A percentile compares a stretch with the other conserved stretches of the same genome.
These are phyloP conservation scores for Acanthurus lineatus DNA, from an alignment of 2,797 vertebrate species.

Conservation along the genomic window DNA sequence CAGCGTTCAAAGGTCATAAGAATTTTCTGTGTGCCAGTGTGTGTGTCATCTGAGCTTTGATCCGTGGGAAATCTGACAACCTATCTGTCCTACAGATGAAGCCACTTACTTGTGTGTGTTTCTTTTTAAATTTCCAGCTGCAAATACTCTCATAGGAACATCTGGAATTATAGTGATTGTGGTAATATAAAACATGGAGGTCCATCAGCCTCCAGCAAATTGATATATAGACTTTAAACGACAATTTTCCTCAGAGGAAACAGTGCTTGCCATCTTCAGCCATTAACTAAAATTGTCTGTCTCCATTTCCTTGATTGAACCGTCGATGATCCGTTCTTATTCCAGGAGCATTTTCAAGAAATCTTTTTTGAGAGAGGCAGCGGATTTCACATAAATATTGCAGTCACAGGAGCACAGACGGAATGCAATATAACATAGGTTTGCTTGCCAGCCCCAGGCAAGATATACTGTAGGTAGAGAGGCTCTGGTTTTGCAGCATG, in stretches of 20 bases:
- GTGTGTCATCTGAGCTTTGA: not conserved
- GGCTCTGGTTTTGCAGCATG: constrained; percentile 44
- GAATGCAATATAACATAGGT: constrained; percentile 65
- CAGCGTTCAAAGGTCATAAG: constrained; percentile 45
- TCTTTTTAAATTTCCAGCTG: not conserved
- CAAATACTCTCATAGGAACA: not conserved
- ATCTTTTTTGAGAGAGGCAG: constrained; percentile 18
- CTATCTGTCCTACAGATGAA: not conserved
- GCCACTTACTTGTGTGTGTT: not conserved
- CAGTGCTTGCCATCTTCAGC: not conserved
- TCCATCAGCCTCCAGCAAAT: constrained; percentile 23
- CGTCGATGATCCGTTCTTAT: not conserved
- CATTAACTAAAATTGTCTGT: not conserved
- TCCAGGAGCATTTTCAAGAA: constrained; percentile 20
- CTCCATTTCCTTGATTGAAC: constrained; percentile 10
- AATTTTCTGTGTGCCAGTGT: not conserved
- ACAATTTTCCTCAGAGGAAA: not conserved
- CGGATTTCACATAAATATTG: constrained; percentile 52
- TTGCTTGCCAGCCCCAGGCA: constrained; percentile 48
- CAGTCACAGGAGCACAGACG: constrained; percentile 53
- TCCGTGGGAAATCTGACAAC: not conserved
- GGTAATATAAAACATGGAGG: not conserved
- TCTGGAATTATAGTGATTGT: not conserved
- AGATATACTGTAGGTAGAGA: constrained; percentile 18
- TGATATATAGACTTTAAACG: constrained; percentile 7